Conservation (phyloP, 2,797 vertebrate genomes). For the Cyclura pinguis region DNA sequence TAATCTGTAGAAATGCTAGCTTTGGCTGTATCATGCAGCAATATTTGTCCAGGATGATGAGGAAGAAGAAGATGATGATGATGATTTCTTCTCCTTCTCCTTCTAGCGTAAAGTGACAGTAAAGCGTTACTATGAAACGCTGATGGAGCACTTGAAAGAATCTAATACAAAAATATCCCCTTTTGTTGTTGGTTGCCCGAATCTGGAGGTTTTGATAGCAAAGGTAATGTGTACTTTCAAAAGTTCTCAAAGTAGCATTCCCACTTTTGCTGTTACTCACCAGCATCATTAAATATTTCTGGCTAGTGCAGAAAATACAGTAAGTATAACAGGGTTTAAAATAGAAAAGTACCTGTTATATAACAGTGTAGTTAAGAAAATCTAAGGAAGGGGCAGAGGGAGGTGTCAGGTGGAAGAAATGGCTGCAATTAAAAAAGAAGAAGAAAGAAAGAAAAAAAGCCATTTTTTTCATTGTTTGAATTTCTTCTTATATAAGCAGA, state of each 20-base stretch:
- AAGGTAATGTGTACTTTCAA: slow-evolving; percentile 50
- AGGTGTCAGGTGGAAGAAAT: not conserved
- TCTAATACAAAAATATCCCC: not conserved
- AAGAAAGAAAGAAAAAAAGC: not conserved
- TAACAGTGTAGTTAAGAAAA: not conserved
- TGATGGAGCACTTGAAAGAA: slow-evolving; percentile 41
- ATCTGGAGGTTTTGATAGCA: slow-evolving; percentile 36
- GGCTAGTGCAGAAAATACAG: not conserved
- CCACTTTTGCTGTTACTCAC: not conserved
- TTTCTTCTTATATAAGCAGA: not conserved
- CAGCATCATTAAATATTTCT: not conserved
- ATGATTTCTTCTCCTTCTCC: not conserved
- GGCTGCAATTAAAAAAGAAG: not conserved
- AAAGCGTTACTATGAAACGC: slow-evolving; percentile 20
- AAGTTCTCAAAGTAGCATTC: not conserved
- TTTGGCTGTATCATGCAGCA: not conserved
- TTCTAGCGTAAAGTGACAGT: slow-evolving; percentile 23
- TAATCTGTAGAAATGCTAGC: not conserved
- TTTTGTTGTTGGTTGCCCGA: slow-evolving; percentile 50
- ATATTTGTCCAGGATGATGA: not conserved
- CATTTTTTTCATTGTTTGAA: not conserved
- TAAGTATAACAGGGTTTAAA: not conserved
- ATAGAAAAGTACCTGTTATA: too few relatives aligned
- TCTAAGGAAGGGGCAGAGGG: too few relatives aligned
- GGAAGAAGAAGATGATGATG: too few relatives aligned